These are phyloP conservation scores for Eurytoma californica DNA, from an alignment of 2,888 invertebrate genomes.

Conservation along the genomic window DNA sequence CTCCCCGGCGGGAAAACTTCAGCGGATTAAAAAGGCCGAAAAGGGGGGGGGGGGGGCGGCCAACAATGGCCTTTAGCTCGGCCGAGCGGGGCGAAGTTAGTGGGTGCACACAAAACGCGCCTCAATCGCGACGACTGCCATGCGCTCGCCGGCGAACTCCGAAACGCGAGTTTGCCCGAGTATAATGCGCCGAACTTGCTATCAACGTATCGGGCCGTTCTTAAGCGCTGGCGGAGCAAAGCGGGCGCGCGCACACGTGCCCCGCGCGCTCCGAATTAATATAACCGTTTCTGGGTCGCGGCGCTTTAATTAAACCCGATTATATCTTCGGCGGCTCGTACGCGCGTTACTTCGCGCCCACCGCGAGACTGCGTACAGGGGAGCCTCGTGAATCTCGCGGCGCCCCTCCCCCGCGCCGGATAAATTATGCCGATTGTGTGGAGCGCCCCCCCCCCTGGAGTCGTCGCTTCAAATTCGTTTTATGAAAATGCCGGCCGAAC, in stretches of 20 bases:
- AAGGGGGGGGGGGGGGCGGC: no score
- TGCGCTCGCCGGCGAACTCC: background rate
- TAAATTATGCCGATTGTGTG: slow-evolving; percentile 41
- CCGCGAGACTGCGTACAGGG: background rate
- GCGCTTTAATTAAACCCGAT: slow-evolving; percentile 67
- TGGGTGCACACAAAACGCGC: background rate
- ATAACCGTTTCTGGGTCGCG: slow-evolving; percentile 66
- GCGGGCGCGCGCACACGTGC: slow-evolving; percentile 48
- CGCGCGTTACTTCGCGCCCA: slow-evolving; percentile 58
- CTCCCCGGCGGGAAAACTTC: no score
- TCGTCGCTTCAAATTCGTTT: background rate
- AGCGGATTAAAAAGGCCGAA: no score
- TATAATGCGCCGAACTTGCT: slow-evolving; percentile 33
- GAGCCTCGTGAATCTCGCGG: background rate
- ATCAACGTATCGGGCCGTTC: slow-evolving; percentile 56
- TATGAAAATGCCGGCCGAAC: background rate
- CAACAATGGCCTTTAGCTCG: no score
- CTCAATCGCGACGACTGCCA: background rate
- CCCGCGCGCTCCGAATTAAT: slow-evolving; percentile 61
- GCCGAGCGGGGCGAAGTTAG: no score
- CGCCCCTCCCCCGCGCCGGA: background rate
- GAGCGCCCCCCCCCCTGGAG: slow-evolving; percentile 14
- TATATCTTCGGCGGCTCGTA: slow-evolving; percentile 62
- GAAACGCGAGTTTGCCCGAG: background rate
- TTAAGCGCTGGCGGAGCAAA: slow-evolving; percentile 19